A percentile compares a stretch with the other conserved stretches of the same genome.
phyloP scores from a whole-genome alignment of 2,888 invertebrate genomes.

The Ashinkailepas kermadecensis region DNA sequence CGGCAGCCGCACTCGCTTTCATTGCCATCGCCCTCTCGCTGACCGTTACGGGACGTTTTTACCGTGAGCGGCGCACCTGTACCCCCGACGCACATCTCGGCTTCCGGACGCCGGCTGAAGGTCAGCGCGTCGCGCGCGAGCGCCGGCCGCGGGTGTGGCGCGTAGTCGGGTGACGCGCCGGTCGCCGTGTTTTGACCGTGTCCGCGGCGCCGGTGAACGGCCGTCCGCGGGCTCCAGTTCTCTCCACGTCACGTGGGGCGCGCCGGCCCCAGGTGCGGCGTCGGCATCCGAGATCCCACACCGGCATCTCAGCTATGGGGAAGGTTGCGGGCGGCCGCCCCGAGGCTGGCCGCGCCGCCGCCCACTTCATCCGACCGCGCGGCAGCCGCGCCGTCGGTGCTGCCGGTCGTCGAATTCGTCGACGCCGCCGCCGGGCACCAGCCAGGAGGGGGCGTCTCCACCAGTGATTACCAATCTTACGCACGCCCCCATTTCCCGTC shows the following conservation, averaged over 20 bases:
- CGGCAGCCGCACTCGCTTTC: too few relatives aligned
- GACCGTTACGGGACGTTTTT: too few relatives aligned
- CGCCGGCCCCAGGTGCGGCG: background rate
- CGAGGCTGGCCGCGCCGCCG: background rate
- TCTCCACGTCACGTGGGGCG: background rate
- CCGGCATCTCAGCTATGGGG: background rate
- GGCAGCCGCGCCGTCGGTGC: background rate
- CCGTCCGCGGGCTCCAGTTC: background rate
- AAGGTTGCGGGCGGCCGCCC: background rate
- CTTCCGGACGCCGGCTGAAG: slow-evolving; percentile 6
- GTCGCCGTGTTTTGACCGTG: background rate
- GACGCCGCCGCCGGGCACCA: too few relatives aligned
- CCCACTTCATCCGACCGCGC: background rate
- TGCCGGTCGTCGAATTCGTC: too few relatives aligned
- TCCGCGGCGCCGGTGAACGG: slow-evolving; percentile 10
- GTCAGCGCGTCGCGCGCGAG: background rate
- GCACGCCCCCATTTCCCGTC: too few relatives aligned
- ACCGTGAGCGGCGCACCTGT: too few relatives aligned
- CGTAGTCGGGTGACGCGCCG: background rate
- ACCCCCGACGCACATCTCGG: background rate
- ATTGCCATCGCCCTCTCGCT: too few relatives aligned
- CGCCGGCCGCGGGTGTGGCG: background rate
- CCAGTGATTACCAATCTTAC: too few relatives aligned
- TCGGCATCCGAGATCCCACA: background rate
- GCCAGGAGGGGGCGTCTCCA: too few relatives aligned